Percentiles rank a stretch among this genome's conserved stretches.
Evolutionary conservation across 2,113 vertebrate species (phyloP).

Genomic region (Apodemus sylvaticus): DNA sequence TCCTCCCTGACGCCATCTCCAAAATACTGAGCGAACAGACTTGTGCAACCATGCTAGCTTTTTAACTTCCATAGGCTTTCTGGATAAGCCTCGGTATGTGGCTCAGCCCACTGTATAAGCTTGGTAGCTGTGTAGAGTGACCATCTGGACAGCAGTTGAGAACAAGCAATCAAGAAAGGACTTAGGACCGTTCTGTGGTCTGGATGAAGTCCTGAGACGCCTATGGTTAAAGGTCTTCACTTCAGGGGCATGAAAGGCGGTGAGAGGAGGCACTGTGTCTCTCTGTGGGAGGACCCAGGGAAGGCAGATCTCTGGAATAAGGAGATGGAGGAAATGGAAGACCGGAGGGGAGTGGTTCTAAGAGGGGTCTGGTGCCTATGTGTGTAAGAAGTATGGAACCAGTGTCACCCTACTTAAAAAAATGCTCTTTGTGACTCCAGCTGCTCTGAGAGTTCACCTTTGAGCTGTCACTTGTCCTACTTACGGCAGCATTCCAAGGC

Average conservation of each 20-base stretch:
- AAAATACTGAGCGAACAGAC: background rate
- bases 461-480: background rate
- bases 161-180: background rate
- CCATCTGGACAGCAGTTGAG: background rate
- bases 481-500: background rate
- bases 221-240: background rate
- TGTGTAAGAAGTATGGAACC: background rate
- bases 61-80: background rate
- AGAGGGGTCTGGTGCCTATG: background rate
- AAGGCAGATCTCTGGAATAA: background rate
- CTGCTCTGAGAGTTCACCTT: background rate
- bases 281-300: background rate
- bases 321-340: background rate
- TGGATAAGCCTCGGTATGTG: background rate
- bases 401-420: background rate
- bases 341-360: background rate
- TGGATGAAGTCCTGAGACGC: background rate
- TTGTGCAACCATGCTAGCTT: background rate
- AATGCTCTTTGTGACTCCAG: background rate
- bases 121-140: background rate
- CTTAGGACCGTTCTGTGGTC: background rate
- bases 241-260: background rate
- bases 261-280: fast-evolving
- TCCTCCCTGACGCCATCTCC: background rate
- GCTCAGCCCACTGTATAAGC: background rate